A percentile compares a stretch with the other conserved stretches of the same genome.
Conservation (phyloP, 2,113 vertebrate genomes). For the Paracanthobrama guichenoti region DNA sequence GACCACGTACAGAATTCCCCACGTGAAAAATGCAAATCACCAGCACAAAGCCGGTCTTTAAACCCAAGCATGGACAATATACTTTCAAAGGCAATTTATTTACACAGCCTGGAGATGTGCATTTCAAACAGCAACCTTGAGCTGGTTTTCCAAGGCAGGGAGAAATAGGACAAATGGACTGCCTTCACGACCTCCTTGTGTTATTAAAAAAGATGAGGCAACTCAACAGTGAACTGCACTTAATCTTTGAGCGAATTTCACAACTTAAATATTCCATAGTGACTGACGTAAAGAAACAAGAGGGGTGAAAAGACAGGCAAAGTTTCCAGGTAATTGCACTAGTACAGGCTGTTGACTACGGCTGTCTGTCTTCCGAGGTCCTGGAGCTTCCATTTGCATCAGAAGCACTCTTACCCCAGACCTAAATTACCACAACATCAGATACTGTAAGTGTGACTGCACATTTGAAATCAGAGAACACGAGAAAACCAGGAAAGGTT, state of each 20-base stretch:
- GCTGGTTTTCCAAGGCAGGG: constrained; percentile 43
- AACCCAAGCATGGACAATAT: neutral
- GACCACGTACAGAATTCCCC: neutral
- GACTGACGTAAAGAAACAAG: constrained; percentile 26
- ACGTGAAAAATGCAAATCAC: constrained; percentile 22
- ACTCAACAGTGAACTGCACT: constrained; percentile 7
- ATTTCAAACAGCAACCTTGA: constrained; percentile 49
- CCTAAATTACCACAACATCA: constrained; percentile 41
- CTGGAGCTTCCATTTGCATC: constrained; percentile 23
- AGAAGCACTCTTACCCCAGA: constrained; percentile 34
- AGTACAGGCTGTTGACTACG: neutral
- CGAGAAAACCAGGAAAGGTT: neutral
- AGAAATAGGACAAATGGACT: constrained; percentile 45
- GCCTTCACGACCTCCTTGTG: constrained; percentile 14
- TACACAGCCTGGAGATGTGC: constrained; percentile 32
- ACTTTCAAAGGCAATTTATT: constrained; percentile 49
- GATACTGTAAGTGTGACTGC: neutral
- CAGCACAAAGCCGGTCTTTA: neutral
- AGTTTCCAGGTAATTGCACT: constrained; percentile 4
- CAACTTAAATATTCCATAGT: constrained; percentile 37
- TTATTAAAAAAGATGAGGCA: constrained; percentile 47
- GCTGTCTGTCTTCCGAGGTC: neutral
- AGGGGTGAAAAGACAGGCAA: constrained; percentile 25
- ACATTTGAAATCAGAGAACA: constrained; percentile 19
- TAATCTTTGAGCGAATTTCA: constrained; percentile 28